A percentile compares a stretch with the other conserved stretches of the same genome.
Conservation (phyloP, 2,888 invertebrate species). For the Scaptomyza caliginosa region DNA sequence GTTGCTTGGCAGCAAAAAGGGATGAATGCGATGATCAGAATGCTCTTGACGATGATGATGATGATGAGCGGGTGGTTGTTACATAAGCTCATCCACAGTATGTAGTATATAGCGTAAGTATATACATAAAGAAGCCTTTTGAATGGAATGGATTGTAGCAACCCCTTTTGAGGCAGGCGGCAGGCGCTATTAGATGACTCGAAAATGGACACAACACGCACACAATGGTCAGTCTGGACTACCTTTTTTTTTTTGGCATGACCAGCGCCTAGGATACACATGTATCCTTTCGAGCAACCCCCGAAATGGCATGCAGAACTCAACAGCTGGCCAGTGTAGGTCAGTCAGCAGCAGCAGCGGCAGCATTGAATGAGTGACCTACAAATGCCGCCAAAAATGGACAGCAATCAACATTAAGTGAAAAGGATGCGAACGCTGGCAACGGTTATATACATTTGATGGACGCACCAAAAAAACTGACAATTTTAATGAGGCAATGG, state of each 20-base stretch:
- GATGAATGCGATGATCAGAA: conserved; percentile 11
- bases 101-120: background rate
- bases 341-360: conserved; percentile 21
- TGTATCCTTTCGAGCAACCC: conserved; percentile 63
- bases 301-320: conserved; percentile 46
- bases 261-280: conserved; percentile 53
- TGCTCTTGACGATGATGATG: conserved; percentile 17
- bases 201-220: conserved; percentile 54
- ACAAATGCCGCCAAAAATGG: conserved; percentile 73
- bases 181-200: conserved; percentile 62
- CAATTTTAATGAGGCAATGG: conserved; percentile 54
- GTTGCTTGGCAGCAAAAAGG: conserved; percentile 21
- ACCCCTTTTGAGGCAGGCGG: conserved; percentile 57
- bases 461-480: conserved; percentile 44
- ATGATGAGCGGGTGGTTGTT: conserved; percentile 53
- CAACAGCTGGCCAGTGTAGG: conserved; percentile 67
- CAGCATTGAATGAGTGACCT: conserved; percentile 30
- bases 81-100: conserved; percentile 37
- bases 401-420: conserved; percentile 17
- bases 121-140: background rate
- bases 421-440: conserved; percentile 45
- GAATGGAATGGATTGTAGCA: conserved; percentile 27
- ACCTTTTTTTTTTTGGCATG: conserved; percentile 52
- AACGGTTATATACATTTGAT: conserved; percentile 40
- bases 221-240: conserved; percentile 42